Percentiles rank a stretch among this genome's conserved stretches.
Conservation (phyloP, 2,888 invertebrate species). For the Eledona agricola region DNA sequence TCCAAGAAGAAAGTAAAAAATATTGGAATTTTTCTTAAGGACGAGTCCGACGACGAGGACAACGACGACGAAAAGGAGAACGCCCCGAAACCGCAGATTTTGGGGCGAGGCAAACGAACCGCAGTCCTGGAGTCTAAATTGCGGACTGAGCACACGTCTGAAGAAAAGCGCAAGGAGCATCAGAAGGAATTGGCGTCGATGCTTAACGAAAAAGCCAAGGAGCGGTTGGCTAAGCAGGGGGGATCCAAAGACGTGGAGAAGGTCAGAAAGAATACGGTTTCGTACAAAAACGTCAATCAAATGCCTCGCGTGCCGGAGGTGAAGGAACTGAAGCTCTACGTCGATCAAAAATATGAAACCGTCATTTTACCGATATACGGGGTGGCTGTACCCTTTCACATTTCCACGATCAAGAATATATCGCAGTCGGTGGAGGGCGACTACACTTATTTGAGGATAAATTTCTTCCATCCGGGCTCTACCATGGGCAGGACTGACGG, state of each 20-base stretch:
- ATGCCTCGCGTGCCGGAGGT: constrained; percentile 96
- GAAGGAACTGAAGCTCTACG: constrained; percentile 91
- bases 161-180: constrained; percentile 96
- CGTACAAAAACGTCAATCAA: constrained; percentile 91
- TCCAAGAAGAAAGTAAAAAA: constrained; percentile 96
- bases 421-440: constrained; percentile 99
- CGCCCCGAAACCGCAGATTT: constrained; percentile 70
- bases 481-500: constrained; percentile 93
- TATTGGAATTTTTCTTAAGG: constrained; percentile 93
- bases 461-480: constrained; percentile 98
- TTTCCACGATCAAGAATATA: constrained; percentile 98
- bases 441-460: constrained; percentile 96
- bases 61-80: constrained; percentile 82
- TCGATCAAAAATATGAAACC: constrained; percentile 97
- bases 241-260: constrained; percentile 88
- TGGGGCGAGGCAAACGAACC: constrained; percentile 83
- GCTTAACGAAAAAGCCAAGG: constrained; percentile 92
- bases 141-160: constrained; percentile 92
- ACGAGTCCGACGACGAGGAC: constrained; percentile 82
- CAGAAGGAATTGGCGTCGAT: constrained; percentile 92
- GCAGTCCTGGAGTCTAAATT: constrained; percentile 94
- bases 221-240: constrained; percentile 87
- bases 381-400: constrained; percentile 96
- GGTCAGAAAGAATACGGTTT: constrained; percentile 92
- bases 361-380: constrained; percentile 98